Percentiles rank a stretch among this genome's conserved stretches.
Conservation (phyloP, 2,888 invertebrate genomes). For the Marasmarcha lunaedactyla region DNA sequence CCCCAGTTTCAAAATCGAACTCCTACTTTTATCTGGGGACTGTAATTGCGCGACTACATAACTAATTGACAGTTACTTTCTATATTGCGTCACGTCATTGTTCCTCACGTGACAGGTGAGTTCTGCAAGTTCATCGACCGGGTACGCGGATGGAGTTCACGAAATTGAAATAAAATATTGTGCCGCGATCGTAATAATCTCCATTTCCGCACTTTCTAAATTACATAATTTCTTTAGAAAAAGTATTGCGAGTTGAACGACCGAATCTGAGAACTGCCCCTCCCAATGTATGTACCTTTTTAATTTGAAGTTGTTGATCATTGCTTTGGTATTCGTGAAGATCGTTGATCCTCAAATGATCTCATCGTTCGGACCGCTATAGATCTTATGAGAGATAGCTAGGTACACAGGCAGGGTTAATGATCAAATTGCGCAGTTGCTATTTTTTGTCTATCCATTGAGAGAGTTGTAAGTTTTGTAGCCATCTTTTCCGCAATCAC, state of each 20-base stretch:
- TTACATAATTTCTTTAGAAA: slow-evolving; percentile 52
- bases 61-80: slow-evolving; percentile 35
- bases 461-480: not conserved
- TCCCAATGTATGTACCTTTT: slow-evolving; percentile 15
- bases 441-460: not conserved
- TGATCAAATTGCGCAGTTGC: slow-evolving; percentile 10
- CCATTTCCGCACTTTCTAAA: slow-evolving; percentile 64
- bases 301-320: slow-evolving; percentile 43
- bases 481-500: slow-evolving; percentile 1
- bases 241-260: slow-evolving; percentile 48
- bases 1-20: slow-evolving; percentile 36
- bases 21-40: slow-evolving; percentile 26
- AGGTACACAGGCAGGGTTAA: slow-evolving; percentile 5
- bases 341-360: slow-evolving; percentile 64
- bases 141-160: slow-evolving; percentile 42
- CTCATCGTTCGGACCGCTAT: slow-evolving; percentile 40
- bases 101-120: slow-evolving; percentile 49
- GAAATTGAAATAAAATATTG: slow-evolving; percentile 52
- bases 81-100: slow-evolving; percentile 38
- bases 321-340: slow-evolving; percentile 47
- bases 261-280: slow-evolving; percentile 35
- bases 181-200: slow-evolving; percentile 40
- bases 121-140: slow-evolving; percentile 65
- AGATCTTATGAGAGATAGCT: slow-evolving; percentile 23
- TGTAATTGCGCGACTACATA: slow-evolving; percentile 20